Evolutionary conservation across 2,888 invertebrate genomes (phyloP).

Genomic region (Drosophila conformis): DNA sequence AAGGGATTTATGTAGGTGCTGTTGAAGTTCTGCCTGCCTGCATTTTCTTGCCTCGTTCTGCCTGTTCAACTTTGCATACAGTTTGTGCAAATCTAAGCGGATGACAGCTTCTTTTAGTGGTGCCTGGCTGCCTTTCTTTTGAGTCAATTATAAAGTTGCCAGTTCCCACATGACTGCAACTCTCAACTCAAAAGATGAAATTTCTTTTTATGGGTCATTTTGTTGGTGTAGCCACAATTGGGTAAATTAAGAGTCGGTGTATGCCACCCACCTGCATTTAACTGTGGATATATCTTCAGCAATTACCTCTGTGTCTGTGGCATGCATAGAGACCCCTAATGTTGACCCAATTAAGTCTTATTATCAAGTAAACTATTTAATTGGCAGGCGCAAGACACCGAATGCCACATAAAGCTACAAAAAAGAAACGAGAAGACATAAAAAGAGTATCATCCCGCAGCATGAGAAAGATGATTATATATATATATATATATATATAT

Average conservation of each 20-base stretch:
- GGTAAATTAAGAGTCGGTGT: conserved; percentile 30
- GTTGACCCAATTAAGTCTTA: conserved; percentile 73
- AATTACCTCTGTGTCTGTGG: conserved; percentile 10
- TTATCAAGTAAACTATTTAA: conserved; percentile 60
- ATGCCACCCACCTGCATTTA: conserved; percentile 48
- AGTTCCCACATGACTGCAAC: conserved; percentile 29
- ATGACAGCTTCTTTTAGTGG: not conserved
- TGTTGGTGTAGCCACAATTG: conserved; percentile 14
- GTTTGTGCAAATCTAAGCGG: not conserved
- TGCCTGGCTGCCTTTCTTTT: conserved; percentile 4
- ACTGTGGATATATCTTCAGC: conserved; percentile 11
- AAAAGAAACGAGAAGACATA: not conserved
- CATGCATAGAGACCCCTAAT: conserved; percentile 33
- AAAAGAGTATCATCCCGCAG: conserved; percentile 10
- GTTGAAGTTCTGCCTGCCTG: not conserved
- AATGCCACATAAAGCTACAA: conserved; percentile 11
- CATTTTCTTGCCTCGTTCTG: not conserved
- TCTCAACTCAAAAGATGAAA: conserved; percentile 4
- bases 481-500: not conserved
- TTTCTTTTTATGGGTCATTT: conserved; percentile 21
- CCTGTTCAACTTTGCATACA: not conserved
- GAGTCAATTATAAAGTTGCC: conserved; percentile 10
- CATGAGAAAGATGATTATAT: conserved; percentile 6
- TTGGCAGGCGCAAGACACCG: conserved; percentile 35
- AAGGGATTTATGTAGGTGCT: not conserved